These are phyloP conservation scores for Bos javanicus DNA, from an alignment of 2,113 vertebrate genomes.

Conservation along the genomic window DNA sequence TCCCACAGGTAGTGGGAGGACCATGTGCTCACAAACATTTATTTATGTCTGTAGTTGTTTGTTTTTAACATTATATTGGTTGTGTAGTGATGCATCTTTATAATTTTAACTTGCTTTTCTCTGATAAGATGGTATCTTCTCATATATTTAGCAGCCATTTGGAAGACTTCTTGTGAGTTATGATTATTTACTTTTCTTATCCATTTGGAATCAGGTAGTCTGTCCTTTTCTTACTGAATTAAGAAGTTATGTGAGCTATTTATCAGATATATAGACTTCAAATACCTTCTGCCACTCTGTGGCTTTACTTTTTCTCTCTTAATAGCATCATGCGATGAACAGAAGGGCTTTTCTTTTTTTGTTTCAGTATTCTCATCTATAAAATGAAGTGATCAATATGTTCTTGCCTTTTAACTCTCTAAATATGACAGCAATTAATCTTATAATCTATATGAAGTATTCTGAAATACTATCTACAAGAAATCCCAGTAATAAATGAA, in stretches of 20 bases:
- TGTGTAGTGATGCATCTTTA: fast-evolving
- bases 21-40: neutral
- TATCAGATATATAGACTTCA: neutral
- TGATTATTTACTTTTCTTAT: neutral
- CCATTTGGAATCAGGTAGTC: neutral
- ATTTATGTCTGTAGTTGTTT: neutral
- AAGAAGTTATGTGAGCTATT: neutral
- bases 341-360: neutral
- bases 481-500: neutral
- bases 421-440: neutral
- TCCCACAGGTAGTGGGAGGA: fast-evolving
- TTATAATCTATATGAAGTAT: neutral
- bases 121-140: neutral
- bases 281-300: too few relatives aligned
- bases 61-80: neutral
- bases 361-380: neutral
- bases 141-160: fast-evolving
- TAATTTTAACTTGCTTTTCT: neutral
- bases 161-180: too few relatives aligned
- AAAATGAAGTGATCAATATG: neutral
- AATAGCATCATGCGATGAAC: too few relatives aligned
- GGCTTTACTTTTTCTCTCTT: neutral
- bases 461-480: neutral
- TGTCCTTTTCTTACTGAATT: neutral
- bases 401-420: neutral